Conservation (phyloP, 1,140 invertebrate genomes). For the Trinorchestia longiramus region DNA sequence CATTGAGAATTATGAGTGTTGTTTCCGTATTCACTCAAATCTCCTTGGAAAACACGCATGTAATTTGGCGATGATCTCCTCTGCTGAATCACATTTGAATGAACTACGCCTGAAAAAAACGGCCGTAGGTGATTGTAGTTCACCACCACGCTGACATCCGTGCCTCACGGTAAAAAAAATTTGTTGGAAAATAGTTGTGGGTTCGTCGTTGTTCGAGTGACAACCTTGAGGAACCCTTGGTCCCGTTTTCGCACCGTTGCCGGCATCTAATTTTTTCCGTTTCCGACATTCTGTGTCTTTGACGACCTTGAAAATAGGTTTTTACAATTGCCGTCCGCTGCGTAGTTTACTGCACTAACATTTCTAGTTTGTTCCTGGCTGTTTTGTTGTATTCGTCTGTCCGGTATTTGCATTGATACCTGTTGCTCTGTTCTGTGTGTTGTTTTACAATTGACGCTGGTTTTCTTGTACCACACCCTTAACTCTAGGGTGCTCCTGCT, state of each 20-base stretch:
- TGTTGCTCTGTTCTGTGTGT: background rate
- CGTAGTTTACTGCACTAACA: background rate
- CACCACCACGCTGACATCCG: background rate
- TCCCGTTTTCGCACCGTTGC: constrained; percentile 1
- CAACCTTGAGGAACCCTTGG: background rate
- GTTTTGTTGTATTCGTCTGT: background rate
- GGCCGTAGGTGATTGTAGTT: constrained; percentile 2
- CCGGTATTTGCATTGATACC: background rate
- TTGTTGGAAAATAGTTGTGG: background rate
- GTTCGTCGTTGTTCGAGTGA: background rate
- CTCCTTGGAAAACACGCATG: background rate
- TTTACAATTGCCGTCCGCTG: background rate
- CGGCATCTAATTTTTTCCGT: background rate
- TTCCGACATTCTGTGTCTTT: background rate
- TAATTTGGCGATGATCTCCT: background rate
- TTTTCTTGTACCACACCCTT: background rate
- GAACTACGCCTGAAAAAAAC: constrained; percentile 5
- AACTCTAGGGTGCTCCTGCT: background rate
- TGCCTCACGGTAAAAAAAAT: background rate
- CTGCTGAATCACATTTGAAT: background rate
- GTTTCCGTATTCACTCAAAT: constrained; percentile 9
- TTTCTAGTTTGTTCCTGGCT: background rate
- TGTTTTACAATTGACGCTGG: background rate
- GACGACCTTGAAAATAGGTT: background rate
- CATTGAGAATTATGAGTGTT: background rate